phyloP scores from a whole-genome alignment of 2,797 vertebrate genomes.

The Pterois miles region DNA sequence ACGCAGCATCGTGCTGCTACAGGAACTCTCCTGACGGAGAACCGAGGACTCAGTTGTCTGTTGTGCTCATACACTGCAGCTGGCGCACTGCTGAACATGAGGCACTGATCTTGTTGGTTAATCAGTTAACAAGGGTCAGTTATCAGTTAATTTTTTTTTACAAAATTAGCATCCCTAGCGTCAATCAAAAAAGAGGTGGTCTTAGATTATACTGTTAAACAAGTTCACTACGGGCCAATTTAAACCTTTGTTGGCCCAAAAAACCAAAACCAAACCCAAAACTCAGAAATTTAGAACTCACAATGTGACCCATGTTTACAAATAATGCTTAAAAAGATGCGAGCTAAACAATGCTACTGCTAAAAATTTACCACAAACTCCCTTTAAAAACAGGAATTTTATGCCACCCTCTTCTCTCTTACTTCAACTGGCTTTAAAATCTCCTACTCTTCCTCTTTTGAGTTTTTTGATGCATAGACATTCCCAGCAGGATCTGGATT shows the following conservation, averaged over 20 bases:
- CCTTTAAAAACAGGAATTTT: neutral
- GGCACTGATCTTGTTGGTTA: too few species aligned
- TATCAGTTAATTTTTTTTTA: too few species aligned
- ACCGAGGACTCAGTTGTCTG: too few species aligned
- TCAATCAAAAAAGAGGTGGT: neutral
- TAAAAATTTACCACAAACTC: neutral
- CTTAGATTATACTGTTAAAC: neutral
- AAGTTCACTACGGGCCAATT: neutral
- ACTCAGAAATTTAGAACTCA: neutral
- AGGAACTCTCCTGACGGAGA: too few species aligned
- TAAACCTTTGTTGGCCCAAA: neutral
- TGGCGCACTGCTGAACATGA: too few species aligned
- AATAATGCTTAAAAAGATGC: neutral
- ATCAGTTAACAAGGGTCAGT: too few species aligned
- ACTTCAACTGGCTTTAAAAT: neutral
- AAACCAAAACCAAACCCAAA: neutral
- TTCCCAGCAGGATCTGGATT: neutral
- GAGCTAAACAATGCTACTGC: neutral
- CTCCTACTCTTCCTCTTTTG: neutral
- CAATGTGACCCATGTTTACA: neutral
- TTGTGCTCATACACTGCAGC: too few species aligned
- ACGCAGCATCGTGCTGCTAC: too few species aligned
- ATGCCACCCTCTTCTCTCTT: neutral
- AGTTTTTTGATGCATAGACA: neutral
- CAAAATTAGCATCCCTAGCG: too few species aligned